Percentiles rank a stretch among this genome's conserved stretches.
phyloP scores from a whole-genome alignment of 2,113 vertebrate species.

The Ammodytes marinus region DNA sequence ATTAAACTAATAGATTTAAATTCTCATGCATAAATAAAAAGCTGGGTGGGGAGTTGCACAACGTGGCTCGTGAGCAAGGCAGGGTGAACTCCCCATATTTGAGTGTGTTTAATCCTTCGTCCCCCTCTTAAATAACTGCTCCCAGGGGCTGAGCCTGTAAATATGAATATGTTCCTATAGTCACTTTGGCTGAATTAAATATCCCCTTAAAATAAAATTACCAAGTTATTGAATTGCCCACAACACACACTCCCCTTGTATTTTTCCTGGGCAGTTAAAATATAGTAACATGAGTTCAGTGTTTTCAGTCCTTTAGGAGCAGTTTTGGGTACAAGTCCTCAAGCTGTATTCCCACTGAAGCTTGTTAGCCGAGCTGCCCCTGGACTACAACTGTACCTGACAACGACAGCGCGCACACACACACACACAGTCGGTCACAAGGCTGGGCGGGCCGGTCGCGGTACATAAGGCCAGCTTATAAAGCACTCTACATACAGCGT shows the following conservation, averaged over 20 bases:
- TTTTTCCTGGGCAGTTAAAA: slow-evolving; percentile 37
- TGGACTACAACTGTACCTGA: slow-evolving; percentile 23
- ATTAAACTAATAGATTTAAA: slow-evolving; percentile 9
- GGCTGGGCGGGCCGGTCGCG: slow-evolving; percentile 32
- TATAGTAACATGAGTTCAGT: slow-evolving; percentile 6
- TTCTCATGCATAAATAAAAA: slow-evolving; percentile 22
- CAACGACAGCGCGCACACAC: slow-evolving; percentile 9
- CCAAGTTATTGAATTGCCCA: slow-evolving; percentile 29
- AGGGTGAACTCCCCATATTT: background rate
- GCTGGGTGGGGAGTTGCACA: background rate
- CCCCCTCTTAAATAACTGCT: slow-evolving; percentile 7
- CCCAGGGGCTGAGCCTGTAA: slow-evolving; percentile 36
- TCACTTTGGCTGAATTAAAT: slow-evolving; percentile 55
- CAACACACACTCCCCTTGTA: slow-evolving; percentile 34
- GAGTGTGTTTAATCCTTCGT: slow-evolving; percentile 9
- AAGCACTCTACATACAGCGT: slow-evolving; percentile 53
- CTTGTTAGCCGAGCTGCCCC: slow-evolving; percentile 69
- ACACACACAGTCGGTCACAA: slow-evolving; percentile 21
- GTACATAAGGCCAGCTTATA: slow-evolving; percentile 49
- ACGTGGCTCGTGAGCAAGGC: slow-evolving; percentile 32
- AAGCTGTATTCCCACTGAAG: slow-evolving; percentile 67
- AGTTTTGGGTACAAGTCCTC: slow-evolving; percentile 57
- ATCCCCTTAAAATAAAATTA: slow-evolving; percentile 56
- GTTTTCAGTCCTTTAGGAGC: slow-evolving; percentile 61
- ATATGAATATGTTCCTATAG: slow-evolving; percentile 60